These are phyloP conservation scores for Pyrocoelia pectoralis DNA, from an alignment of 2,888 invertebrate species.

Conservation along the genomic window DNA sequence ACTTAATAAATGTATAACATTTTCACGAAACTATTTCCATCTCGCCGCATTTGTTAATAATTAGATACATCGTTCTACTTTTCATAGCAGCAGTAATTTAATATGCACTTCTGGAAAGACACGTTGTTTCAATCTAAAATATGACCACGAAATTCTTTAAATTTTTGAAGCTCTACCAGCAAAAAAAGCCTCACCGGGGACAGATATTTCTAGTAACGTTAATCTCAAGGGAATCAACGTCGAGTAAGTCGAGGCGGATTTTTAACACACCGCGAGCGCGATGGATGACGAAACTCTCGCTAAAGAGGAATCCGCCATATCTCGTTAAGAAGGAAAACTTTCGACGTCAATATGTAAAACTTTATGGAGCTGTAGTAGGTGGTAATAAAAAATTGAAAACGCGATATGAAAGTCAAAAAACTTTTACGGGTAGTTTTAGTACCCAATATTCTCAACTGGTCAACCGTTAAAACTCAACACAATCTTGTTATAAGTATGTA, in stretches of 20 bases:
- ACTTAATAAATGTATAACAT: too few species aligned
- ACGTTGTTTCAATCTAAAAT: neutral
- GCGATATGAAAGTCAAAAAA: constrained; percentile 20
- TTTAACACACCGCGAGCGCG: constrained; percentile 11
- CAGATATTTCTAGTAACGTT: constrained; percentile 17
- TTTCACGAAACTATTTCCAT: too few species aligned
- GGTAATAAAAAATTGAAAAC: constrained; percentile 3
- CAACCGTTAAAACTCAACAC: constrained; percentile 35
- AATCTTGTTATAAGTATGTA: constrained; percentile 26
- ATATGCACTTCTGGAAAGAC: neutral
- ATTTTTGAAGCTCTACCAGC: constrained; percentile 8
- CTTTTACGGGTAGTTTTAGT: constrained; percentile 30
- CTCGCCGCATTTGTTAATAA: too few species aligned
- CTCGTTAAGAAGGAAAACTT: neutral
- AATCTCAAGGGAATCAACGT: constrained; percentile 16
- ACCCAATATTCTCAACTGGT: constrained; percentile 28
- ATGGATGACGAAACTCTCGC: constrained; percentile 10
- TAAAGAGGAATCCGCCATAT: constrained; percentile 17
- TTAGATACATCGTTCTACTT: too few species aligned
- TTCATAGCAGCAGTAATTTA: neutral
- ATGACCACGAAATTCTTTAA: neutral
- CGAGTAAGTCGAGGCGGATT: constrained; percentile 24
- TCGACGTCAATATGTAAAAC: constrained; percentile 10
- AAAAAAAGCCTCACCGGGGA: neutral
- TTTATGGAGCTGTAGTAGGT: neutral